Percentiles rank a stretch among this genome's conserved stretches.
Conservation (phyloP, 2,888 invertebrate genomes). For the Hybos culiciformis region DNA sequence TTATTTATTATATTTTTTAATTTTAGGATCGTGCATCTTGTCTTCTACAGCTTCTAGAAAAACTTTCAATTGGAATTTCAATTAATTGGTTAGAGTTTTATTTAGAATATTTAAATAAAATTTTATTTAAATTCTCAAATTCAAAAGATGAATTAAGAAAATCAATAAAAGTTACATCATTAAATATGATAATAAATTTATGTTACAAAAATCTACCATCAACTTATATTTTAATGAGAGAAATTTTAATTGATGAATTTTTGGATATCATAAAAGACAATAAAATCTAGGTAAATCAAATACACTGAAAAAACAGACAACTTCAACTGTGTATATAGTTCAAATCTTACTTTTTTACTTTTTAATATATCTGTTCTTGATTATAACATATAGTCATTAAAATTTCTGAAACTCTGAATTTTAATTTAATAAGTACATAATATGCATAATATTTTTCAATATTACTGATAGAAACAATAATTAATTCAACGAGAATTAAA, state of each 20-base stretch:
- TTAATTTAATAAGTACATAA: no score
- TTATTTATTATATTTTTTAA: no score
- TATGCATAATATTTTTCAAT: no score
- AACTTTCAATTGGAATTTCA: constrained; percentile 9
- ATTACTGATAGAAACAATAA: no score
- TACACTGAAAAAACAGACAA: no score
- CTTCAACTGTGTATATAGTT: no score
- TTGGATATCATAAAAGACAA: constrained; percentile 5
- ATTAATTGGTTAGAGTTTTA: constrained; percentile 12
- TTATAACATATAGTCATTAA: no score
- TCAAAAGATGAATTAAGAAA: background rate
- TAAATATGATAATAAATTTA: constrained; percentile 10
- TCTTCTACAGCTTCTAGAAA: constrained; percentile 6
- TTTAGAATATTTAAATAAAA: constrained; percentile 7
- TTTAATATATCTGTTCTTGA: no score
- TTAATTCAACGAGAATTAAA: no score
- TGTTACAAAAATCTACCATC: constrained; percentile 13
- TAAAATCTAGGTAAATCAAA: constrained; percentile 8
- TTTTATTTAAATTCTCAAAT: constrained; percentile 6
- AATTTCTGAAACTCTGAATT: no score
- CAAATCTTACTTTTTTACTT: no score
- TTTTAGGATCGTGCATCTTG: constrained; percentile 3
- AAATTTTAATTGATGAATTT: constrained; percentile 5
- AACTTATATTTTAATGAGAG: constrained; percentile 5
- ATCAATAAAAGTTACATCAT: background rate